Evolutionary conservation across 2,888 invertebrate species (phyloP).

Genomic region (Ornithoptera priamus): DNA sequence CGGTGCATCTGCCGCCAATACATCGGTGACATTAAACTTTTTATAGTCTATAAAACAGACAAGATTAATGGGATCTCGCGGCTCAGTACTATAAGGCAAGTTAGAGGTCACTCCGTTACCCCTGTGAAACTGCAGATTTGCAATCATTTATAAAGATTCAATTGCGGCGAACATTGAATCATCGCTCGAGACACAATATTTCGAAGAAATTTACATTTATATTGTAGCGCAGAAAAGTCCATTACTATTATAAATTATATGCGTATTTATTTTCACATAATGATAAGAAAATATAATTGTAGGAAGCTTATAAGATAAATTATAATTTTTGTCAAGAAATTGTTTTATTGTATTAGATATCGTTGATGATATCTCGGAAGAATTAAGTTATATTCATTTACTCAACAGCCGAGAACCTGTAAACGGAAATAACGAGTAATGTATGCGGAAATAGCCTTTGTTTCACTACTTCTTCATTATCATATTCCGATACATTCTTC

Average conservation of each 20-base stretch:
- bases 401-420: background rate
- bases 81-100: slow-evolving; percentile 52
- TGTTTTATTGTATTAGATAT: background rate
- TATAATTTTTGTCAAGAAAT: background rate
- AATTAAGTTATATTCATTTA: background rate
- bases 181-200: background rate
- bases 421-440: background rate
- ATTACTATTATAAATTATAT: too few species aligned
- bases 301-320: background rate
- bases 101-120: slow-evolving; percentile 48
- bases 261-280: background rate
- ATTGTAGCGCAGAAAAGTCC: too few species aligned
- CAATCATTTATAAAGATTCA: slow-evolving; percentile 25
- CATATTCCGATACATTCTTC: too few species aligned
- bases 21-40: slow-evolving; percentile 64
- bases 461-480: too few species aligned
- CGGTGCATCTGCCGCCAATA: slow-evolving; percentile 38
- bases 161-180: slow-evolving; percentile 13
- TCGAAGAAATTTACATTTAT: background rate
- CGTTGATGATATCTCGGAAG: background rate
- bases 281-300: too few species aligned
- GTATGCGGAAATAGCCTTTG: background rate
- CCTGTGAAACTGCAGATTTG: slow-evolving; percentile 25
- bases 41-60: slow-evolving; percentile 71
- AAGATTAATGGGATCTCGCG: slow-evolving; percentile 65